A percentile compares a stretch with the other conserved stretches of the same genome.
Conservation (phyloP, 2,888 invertebrate genomes). For the Stegana nigrithorax region DNA sequence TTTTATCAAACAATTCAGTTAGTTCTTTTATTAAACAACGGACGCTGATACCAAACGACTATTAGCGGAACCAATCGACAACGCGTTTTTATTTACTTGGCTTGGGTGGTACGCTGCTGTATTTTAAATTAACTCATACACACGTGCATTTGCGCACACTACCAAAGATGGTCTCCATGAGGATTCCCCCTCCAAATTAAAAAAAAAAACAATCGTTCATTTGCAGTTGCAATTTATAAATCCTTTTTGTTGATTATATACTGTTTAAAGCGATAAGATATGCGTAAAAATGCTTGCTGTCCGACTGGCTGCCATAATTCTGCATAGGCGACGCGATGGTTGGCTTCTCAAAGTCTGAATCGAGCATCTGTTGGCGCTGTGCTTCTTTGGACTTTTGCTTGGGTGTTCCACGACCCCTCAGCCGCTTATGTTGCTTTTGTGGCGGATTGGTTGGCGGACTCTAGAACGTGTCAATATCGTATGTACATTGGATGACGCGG, state of each 20-base stretch:
- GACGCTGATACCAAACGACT: too few relatives aligned
- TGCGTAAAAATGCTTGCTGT: not conserved
- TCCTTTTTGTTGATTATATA: not conserved
- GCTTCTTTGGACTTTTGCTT: not conserved
- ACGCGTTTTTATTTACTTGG: too few relatives aligned
- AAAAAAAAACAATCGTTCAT: too few relatives aligned
- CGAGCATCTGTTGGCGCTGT: not conserved
- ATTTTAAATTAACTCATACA: too few relatives aligned
- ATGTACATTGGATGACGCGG: constrained; percentile 67
- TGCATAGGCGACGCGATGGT: not conserved
- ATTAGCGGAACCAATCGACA: too few relatives aligned
- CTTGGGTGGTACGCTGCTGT: too few relatives aligned
- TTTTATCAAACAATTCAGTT: too few relatives aligned
- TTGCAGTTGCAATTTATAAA: too few relatives aligned
- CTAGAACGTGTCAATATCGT: constrained; percentile 58
- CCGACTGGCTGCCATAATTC: not conserved
- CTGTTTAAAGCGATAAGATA: not conserved
- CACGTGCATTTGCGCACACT: too few relatives aligned
- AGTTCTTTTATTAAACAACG: too few relatives aligned
- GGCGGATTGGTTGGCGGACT: constrained; percentile 57
- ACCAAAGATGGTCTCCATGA: too few relatives aligned
- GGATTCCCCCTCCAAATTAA: too few relatives aligned
- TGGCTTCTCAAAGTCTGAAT: not conserved
- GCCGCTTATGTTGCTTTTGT: constrained; percentile 45
- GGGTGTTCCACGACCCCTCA: constrained; percentile 33